These are phyloP conservation scores for Monopterus albus DNA, from an alignment of 2,113 vertebrate genomes.

Conservation along the genomic window DNA sequence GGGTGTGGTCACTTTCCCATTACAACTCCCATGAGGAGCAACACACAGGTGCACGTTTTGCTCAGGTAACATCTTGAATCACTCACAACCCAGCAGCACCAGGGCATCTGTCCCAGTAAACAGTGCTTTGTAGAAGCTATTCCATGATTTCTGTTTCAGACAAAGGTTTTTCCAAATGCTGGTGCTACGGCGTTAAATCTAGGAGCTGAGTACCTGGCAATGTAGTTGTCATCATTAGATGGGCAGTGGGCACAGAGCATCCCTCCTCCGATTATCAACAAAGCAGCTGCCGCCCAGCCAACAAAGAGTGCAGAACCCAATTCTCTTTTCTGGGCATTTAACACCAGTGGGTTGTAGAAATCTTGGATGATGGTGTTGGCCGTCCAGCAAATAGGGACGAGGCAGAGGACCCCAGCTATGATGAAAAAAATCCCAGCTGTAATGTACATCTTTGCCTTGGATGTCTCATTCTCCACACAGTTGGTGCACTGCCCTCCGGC, in stretches of 20 bases:
- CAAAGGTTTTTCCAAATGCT: slow-evolving; percentile 66
- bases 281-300: slow-evolving; percentile 79
- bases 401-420: slow-evolving; percentile 69
- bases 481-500: slow-evolving; percentile 84
- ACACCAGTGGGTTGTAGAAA: slow-evolving; percentile 79
- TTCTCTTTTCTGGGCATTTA: slow-evolving; percentile 77
- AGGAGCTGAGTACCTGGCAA: slow-evolving; percentile 70
- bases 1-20: slow-evolving; percentile 46
- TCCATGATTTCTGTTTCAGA: slow-evolving; percentile 66
- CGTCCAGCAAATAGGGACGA: slow-evolving; percentile 83
- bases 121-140: not conserved
- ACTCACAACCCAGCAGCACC: slow-evolving; percentile 25
- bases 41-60: not conserved
- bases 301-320: slow-evolving; percentile 82
- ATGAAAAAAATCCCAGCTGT: slow-evolving; percentile 79
- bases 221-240: slow-evolving; percentile 57
- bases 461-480: slow-evolving; percentile 78
- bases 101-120: slow-evolving; percentile 50
- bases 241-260: slow-evolving; percentile 82
- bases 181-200: slow-evolving; percentile 68
- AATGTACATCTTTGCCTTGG: slow-evolving; percentile 79
- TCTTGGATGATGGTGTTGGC: slow-evolving; percentile 75
- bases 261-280: slow-evolving; percentile 82
- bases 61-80: slow-evolving; percentile 3
- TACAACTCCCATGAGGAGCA: slow-evolving; percentile 18